Conservation (phyloP, 2,113 vertebrate genomes). For the Toxotes jaculatrix region DNA sequence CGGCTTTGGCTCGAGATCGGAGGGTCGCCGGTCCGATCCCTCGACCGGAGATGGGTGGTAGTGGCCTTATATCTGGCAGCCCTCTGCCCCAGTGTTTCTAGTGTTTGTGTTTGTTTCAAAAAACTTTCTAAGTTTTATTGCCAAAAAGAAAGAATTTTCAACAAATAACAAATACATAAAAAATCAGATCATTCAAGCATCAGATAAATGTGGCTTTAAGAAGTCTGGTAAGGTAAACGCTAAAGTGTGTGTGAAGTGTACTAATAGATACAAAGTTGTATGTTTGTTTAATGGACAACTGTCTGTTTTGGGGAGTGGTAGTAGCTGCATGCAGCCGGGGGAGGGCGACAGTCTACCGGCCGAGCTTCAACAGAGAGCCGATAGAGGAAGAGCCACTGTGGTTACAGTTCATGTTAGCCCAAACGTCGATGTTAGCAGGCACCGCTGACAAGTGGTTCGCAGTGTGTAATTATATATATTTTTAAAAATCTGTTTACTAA, state of each 20-base stretch:
- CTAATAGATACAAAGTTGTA: neutral
- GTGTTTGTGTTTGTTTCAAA: too few relatives aligned
- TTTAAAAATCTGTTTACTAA: neutral
- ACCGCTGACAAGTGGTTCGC: slow-evolving; percentile 11
- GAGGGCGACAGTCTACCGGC: slow-evolving; percentile 56
- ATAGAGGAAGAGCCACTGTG: slow-evolving; percentile 72
- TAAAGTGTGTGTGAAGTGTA: neutral
- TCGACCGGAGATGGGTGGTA: too few relatives aligned
- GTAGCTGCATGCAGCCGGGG: accelerated
- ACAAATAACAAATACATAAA: too few relatives aligned
- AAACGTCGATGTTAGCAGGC: slow-evolving; percentile 46
- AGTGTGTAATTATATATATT: neutral
- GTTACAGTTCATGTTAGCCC: slow-evolving; percentile 72
- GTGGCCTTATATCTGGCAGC: too few relatives aligned
- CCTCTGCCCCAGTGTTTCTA: too few relatives aligned
- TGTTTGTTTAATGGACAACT: too few relatives aligned
- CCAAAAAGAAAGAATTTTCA: too few relatives aligned
- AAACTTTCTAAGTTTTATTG: too few relatives aligned
- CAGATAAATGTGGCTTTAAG: too few relatives aligned
- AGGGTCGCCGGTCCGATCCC: too few relatives aligned
- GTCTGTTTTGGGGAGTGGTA: neutral
- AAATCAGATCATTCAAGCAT: too few relatives aligned
- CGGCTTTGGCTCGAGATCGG: too few relatives aligned
- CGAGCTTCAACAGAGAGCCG: neutral
- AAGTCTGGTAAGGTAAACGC: neutral